Evolutionary conservation across 2,888 invertebrate species (phyloP), one percentile per base, ranked within the genome.

Genomic region (Conomelus anceps): DNA sequence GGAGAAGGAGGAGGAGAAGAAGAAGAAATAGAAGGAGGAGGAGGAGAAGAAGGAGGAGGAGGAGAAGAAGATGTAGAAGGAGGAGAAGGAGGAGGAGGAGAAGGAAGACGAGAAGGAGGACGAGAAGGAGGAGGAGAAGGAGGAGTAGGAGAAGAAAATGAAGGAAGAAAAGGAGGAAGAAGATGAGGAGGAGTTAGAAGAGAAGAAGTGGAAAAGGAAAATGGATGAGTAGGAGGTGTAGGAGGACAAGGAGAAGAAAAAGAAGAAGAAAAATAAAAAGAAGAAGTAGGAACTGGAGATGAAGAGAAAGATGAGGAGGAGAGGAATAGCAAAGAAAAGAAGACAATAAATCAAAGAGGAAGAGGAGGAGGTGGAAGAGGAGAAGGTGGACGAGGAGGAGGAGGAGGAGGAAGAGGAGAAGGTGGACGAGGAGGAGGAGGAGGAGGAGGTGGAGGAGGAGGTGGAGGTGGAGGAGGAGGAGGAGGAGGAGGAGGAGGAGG

Each of bases 1-100:
- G 90, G 89, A 88, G 88, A 88, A 29, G 86, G 24, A 86, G 34
- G 24, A 29, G 23, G 29, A 22, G 24, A 86, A 41, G 41, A 87
- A 29, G 86, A 85, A 26, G 87, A 88, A 88, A 86, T n/a, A 88
- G 88, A 41, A 84, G 88, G 63, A 88, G 26, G 22, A 24, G 88
- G 26, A 88, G 86, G 22, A 24, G 85, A 89, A 63, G 29, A 22
- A 29, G 87, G 63, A 84, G 34, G 84, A 41, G 34, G 22, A 87
- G 84, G 23, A 86, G 63, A 84, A n/a, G 63, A 23, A 89, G 89
- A 0, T 23, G 34, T 0, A 17, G 87, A 22, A 29, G 22, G 63
- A 63, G 90, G 85, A 85, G 89, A 23, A 29, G 89, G 17, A 85
- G 89, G 22, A 89, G 29, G 84, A 84, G 22, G 24, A 89, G 86